Evolutionary conservation across 1,140 invertebrate genomes (phyloP).

Genomic region (Hyles euphorbiae): DNA sequence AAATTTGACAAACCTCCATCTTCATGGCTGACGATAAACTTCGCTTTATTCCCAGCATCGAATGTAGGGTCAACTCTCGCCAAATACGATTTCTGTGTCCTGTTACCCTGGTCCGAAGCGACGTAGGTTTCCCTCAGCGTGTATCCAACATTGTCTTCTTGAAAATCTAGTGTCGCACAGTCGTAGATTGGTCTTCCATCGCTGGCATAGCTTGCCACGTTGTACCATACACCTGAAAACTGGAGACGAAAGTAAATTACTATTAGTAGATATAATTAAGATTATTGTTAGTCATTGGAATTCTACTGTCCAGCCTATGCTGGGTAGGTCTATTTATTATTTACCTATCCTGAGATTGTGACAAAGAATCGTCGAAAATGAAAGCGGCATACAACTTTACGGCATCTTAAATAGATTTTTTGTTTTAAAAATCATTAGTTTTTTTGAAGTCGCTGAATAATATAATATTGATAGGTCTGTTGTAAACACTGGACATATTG

Average conservation of each 20-base stretch:
- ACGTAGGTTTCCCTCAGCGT: slow-evolving; percentile 61
- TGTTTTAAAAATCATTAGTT: no score
- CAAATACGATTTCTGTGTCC: slow-evolving; percentile 62
- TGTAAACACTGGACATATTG: no score
- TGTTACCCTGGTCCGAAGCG: slow-evolving; percentile 48
- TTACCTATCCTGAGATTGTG: no score
- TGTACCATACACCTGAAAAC: slow-evolving; percentile 67
- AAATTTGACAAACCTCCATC: slow-evolving; percentile 46
- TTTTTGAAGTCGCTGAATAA: no score
- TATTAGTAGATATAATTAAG: no score
- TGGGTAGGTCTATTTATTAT: no score
- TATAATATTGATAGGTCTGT: no score
- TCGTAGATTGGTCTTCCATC: slow-evolving; percentile 54
- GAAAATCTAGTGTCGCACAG: slow-evolving; percentile 54
- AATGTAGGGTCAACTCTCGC: slow-evolving; percentile 67
- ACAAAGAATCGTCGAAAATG: no score
- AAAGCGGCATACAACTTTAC: no score
- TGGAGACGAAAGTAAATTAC: slow-evolving; percentile 10
- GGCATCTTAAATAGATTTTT: no score
- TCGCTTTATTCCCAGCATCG: slow-evolving; percentile 56
- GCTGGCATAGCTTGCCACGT: slow-evolving; percentile 54
- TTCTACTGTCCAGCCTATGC: no score
- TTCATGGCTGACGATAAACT: slow-evolving; percentile 65
- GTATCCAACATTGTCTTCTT: slow-evolving; percentile 63
- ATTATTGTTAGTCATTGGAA: no score